Evolutionary conservation across 2,888 invertebrate species (phyloP).

Genomic region (Pachliopta kotzebuea): DNA sequence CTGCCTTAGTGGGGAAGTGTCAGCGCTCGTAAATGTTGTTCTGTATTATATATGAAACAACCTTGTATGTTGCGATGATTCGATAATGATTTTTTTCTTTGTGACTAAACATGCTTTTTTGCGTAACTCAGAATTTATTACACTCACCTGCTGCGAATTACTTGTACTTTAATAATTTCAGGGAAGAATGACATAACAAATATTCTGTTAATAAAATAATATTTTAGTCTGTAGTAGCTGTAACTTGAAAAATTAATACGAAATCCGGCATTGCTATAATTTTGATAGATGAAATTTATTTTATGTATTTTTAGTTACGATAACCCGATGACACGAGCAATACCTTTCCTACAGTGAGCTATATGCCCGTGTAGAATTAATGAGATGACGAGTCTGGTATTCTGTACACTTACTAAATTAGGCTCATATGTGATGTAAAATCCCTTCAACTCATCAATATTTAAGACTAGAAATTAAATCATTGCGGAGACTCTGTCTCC

Average conservation of each 20-base stretch:
- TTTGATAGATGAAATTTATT: background rate
- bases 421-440: too few species aligned
- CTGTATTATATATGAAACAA: conserved; percentile 62
- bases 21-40: conserved; percentile 60
- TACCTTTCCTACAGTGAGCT: background rate
- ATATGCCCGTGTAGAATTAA: background rate
- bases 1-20: conserved; percentile 43
- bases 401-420: background rate
- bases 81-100: conserved; percentile 41
- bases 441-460: too few species aligned
- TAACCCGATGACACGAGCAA: background rate
- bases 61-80: conserved; percentile 40
- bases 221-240: too few species aligned
- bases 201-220: background rate
- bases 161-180: too few species aligned
- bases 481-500: background rate
- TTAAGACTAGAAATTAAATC: background rate
- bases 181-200: background rate
- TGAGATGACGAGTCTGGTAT: background rate
- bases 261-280: background rate
- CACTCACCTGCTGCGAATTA: background rate
- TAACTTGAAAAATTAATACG: too few species aligned
- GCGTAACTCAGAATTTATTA: background rate
- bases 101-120: conserved; percentile 37
- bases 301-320: background rate